Evolutionary conservation across 2,888 invertebrate genomes (phyloP), one percentile per base, ranked within the genome.

Genomic region (Caenorhabditis uteleia): DNA sequence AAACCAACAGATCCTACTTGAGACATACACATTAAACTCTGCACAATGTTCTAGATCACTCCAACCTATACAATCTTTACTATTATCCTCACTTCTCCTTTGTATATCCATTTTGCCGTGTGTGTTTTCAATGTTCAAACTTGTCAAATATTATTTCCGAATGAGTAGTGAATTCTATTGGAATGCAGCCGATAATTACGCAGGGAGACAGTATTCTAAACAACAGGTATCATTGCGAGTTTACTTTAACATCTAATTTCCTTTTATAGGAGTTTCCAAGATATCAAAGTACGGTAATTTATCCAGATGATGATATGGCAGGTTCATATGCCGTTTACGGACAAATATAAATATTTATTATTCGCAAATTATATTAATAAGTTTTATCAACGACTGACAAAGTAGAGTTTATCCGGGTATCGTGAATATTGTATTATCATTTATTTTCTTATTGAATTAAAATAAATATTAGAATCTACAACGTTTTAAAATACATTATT

Each of bases 151-250:
- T 33, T 71, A 59, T 29, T 61, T 66, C 7, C 51, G 71, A 20
- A 69, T 71, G 70, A 71, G 61, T 26, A 68, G 65, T 27, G 74
- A 74, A 36, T 70, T 68, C 42, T 72, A 75, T 44, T 70, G 70
- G 71, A 64, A 69, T n/a, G 54, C 64, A 0, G 66, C 57, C 5
- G 73, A 70, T 38, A 66, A 51, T n/a, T 70, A 54, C 31, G 72
- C 59, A 1, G 64, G 62, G 1, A 10, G 62, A 25, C 56, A 51
- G 14, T 62, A 45, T 14, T 62, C 62, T 7, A 62, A 62, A 23
- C 61, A 61, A 25, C 58, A 50, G 40, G 55, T 55, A 0, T 2
- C 39, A n/a, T n/a, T 8, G 21, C 7, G 10, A 29, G 26, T 31
- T 21, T 7, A 45, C 27, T 27, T 43, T 23, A 23, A 4, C 7